Evolutionary conservation across 2,113 vertebrate species (phyloP).

Genomic region (Calypte anna): DNA sequence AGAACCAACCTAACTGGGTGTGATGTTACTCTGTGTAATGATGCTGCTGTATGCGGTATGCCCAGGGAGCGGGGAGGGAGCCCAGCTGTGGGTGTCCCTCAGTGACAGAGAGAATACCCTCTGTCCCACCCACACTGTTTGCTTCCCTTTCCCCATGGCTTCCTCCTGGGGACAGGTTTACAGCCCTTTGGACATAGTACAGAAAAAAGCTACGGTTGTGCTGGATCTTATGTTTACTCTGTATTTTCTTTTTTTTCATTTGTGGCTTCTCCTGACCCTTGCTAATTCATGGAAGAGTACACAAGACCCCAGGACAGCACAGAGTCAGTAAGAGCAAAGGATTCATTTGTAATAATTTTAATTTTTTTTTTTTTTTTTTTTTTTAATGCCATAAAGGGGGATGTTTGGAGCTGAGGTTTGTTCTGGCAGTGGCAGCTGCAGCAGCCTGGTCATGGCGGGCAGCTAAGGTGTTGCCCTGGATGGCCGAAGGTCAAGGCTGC

Average conservation of each 20-base stretch:
- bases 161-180: background rate
- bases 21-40: background rate
- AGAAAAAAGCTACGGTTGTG: background rate
- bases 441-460: rapidly evolving
- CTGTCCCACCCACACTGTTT: background rate
- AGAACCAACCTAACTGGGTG: background rate
- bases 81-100: background rate
- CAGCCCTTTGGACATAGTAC: background rate
- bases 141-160: background rate
- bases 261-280: background rate
- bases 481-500: background rate
- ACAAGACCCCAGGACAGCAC: background rate
- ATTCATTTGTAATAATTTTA: background rate
- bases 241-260: background rate
- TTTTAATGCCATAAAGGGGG: background rate
- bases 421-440: background rate
- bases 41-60: background rate
- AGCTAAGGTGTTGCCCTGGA: background rate
- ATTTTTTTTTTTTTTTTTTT: too few relatives aligned
- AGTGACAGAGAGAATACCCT: background rate
- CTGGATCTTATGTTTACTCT: background rate
- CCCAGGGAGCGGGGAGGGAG: background rate
- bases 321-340: background rate
- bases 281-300: background rate
- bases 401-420: background rate